These are phyloP conservation scores for Acromyrmex charruanus DNA, from an alignment of 1,140 invertebrate species.

Conservation along the genomic window DNA sequence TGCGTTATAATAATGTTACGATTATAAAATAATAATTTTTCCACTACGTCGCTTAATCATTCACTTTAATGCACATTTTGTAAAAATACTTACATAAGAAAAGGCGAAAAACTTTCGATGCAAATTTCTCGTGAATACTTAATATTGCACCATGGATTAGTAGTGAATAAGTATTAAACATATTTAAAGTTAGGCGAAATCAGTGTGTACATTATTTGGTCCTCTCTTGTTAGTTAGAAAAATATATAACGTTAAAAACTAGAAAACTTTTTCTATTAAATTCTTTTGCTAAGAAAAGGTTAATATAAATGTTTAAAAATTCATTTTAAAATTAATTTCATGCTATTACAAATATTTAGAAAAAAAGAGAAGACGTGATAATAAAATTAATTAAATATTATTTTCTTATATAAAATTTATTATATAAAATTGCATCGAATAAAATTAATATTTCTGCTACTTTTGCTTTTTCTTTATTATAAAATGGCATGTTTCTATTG, in stretches of 20 bases:
- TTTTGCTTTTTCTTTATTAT: slow-evolving; percentile 13
- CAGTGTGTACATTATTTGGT: no score
- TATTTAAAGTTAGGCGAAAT: no score
- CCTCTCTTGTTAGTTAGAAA: not conserved
- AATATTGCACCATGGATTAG: no score
- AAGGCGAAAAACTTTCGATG: no score
- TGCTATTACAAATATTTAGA: not conserved
- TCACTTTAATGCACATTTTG: no score
- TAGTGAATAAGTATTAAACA: no score
- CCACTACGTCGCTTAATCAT: no score
- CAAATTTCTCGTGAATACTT: no score
- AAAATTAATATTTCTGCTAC: not conserved
- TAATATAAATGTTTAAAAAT: not conserved
- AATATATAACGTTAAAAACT: not conserved
- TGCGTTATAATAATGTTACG: no score
- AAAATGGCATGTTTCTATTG: not conserved
- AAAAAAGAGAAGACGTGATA: not conserved
- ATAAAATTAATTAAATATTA: slow-evolving; percentile 19
- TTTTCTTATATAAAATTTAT: not conserved
- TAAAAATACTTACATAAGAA: no score
- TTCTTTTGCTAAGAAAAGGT: not conserved
- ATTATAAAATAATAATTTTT: no score
- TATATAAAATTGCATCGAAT: slow-evolving; percentile 5
- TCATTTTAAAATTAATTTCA: not conserved
- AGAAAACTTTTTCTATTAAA: not conserved